Base-by-base conservation (phyloP, 2,888 invertebrate genomes). In the Gastrophysa polygoni region DNA sequence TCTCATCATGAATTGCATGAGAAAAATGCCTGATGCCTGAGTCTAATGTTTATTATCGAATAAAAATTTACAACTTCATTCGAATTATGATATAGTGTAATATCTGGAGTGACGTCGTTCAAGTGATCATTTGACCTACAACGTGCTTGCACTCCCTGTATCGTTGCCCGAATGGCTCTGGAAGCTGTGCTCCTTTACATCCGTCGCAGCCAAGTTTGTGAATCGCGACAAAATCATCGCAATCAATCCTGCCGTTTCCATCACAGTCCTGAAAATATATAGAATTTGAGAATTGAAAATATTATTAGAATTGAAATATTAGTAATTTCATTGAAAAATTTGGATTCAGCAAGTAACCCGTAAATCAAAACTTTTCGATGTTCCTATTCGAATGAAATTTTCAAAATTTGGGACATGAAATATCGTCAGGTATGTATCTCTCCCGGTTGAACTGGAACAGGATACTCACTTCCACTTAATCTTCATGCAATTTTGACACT, bases 141-240 rank as follows among this genome's bases (percentile, higher is more conserved):
- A 85, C 82, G 2, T 82, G 81, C 66, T 90, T 83, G 75, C 92
- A 93, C 69, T 85, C 85, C 68, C 85, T 84, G 81, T 90, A 89
- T 4, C 84, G 84, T 59, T 82, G 85, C 38, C 85, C 85, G 77
- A 88, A 92, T 18, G 85, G 81, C 72, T 82, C 85, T 21, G 89
- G 86, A 10, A 92, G 77, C 0, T 85, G 82, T 0, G 84, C 87
- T 0, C 85, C 88, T 4, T 75, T 72, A 78, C 93, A 93, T 38
- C 90, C 92, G 75, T 90, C 91, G 0, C 90, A 92, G 3, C 94
- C 94, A 66, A 87, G 82, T 78, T 88, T 89, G 82, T 95, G 94
- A 76, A 95, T 92, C 29, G 90, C 87, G 73, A 90, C 89, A 81
- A 88, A 93, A 80, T 95, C 95, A 71, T 89, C 88, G 78, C 95